Evolutionary conservation across 2,888 invertebrate species (phyloP), one percentile per base, ranked within the genome.

Genomic region (Phengaris alcon): DNA sequence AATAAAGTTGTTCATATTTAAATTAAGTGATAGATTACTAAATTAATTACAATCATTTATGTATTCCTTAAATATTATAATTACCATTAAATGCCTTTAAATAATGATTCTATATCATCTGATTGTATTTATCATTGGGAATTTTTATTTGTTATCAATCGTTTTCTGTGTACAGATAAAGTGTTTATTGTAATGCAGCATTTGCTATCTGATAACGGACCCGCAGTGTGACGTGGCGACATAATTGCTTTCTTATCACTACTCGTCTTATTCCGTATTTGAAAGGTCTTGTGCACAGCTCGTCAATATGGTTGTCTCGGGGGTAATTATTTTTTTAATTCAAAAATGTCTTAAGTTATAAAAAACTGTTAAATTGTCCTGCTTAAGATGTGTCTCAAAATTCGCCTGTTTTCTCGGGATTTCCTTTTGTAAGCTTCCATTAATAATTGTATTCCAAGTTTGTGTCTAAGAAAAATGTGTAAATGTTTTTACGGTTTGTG

Each of bases 191-290:
- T 86, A 88, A 86, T 91, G 92, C 92, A 89, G 91, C 85, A 90
- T 86, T 87, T 83, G 78, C 81, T 90, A 89, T 87, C 87, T 80
- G 69, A 80, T 78, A 77, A 78, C 82, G 85, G 85, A 84, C 83
- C 90, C 90, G 93, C 93, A 93, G 90, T 91, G 82, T 93, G 93
- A 93, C 93, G 91, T 85, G 86, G 76, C 84, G n/a, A n/a, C 81
- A 82, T 79, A 90, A 90, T 91, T 90, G 88, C 78, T 80, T 64
- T 75, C 85, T 82, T 85, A 88, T 88, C 87, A 91, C 55, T 75
- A 69, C 75, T 22, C 68, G 74, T 75, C 76, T 77, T 79, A 79
- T 79, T 81, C 77, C 79, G 77, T 78, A 78, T 80, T 75, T 75
- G 75, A 70, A 68, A 73, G n/a, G 76, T 76, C 77, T 77, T 73